Base-by-base conservation (phyloP, 2,888 invertebrate genomes). In the Pristionchus fissidentatus region DNA sequence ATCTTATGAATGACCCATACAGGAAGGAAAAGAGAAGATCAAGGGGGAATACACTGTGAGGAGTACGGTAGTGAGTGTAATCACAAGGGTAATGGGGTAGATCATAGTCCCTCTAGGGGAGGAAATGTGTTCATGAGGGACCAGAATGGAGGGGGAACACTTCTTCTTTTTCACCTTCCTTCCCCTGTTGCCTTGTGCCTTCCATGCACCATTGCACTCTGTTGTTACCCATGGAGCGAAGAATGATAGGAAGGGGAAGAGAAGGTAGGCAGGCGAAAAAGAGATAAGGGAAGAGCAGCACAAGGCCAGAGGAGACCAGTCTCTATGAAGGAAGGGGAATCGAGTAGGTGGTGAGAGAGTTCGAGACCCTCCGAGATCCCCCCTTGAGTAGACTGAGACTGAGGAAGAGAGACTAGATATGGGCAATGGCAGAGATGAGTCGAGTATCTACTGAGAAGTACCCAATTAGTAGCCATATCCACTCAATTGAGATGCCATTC, bases 401-500 rank as follows among this genome's bases (percentile, higher is more conserved):
- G 57, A 29, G 60, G 32, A 60, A 60, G 57, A 22, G 66, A 66
- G 66, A 66, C 66, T 38, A 66, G 66, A 66, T 66, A 38, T 38
- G 35, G 32, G 60, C 32, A 32, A 26, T 35, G 38, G 66, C 35
- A 66, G 66, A 38, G 35, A 66, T 66, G 15, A 66, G 35, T 66
- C 66, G 66, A 66, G 66, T 66, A 66, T 66, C 38, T 66, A 66
- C 66, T 66, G 66, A 66, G 66, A 66, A 66, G 66, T 22, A 2
- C 66, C 5, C 66, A 66, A 66, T 66, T 66, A 66, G 66, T 66
- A 66, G 66, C 66, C 66, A 66, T 60, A 60, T 35, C 66, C 38
- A 66, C 66, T 66, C 66, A 66, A 66, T 66, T 66, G 66, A 66
- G 66, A 66, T 66, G 66, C 66, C 66, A 66, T 66, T 66, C 66